phyloP scores from a whole-genome alignment of 2,113 vertebrate genomes.

The Theristicus caerulescens region DNA sequence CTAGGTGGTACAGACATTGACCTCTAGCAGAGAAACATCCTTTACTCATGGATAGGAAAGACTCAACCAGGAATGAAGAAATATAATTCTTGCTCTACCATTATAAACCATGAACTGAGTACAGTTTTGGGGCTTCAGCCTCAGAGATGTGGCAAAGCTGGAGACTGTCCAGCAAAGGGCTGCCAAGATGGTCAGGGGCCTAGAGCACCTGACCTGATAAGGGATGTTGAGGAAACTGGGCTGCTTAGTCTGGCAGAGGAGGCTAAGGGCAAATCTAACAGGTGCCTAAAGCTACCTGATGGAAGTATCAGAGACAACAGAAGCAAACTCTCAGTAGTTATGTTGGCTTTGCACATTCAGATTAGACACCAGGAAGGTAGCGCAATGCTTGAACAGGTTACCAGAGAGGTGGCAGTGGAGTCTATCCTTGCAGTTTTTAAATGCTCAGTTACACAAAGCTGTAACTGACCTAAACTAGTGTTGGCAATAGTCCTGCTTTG shows the following conservation, averaged over 20 bases:
- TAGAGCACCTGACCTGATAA: neutral
- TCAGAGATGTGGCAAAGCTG: neutral
- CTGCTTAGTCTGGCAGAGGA: neutral
- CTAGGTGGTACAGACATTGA: neutral
- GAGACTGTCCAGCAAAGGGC: neutral
- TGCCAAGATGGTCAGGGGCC: neutral
- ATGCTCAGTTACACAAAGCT: neutral
- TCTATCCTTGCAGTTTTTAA: neutral
- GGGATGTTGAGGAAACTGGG: rapidly evolving
- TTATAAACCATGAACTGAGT: neutral
- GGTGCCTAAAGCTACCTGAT: neutral
- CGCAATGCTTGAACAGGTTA: neutral
- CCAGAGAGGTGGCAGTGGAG: neutral
- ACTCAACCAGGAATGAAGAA: neutral
- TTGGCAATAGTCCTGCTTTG: neutral
- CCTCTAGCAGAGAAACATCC: neutral
- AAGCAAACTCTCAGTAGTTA: neutral
- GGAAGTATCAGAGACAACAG: neutral
- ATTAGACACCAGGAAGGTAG: neutral
- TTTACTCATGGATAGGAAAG: neutral
- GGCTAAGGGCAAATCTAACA: neutral
- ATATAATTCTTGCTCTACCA: neutral
- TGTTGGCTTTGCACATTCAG: neutral
- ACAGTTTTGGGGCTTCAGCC: neutral
- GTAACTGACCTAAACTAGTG: neutral